Evolutionary conservation across 2,113 vertebrate species (phyloP).

Genomic region (Pyxicephalus adspersus): DNA sequence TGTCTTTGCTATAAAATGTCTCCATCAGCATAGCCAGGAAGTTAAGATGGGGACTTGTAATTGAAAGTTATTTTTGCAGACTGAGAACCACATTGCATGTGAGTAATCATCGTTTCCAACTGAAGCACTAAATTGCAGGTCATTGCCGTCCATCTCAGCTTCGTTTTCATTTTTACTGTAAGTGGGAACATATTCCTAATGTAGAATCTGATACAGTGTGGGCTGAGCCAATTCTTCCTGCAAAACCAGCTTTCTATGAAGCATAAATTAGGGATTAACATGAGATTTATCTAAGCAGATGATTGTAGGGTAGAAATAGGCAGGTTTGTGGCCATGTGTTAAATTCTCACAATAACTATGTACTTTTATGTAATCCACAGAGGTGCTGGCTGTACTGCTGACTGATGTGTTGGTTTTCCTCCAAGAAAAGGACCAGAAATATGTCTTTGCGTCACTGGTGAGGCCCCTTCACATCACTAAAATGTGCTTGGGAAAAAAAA

Average conservation of each 20-base stretch:
- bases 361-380: conserved; percentile 65
- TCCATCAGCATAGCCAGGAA: conserved; percentile 16
- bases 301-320: not conserved
- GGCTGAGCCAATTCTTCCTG: conserved; percentile 1
- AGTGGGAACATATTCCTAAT: conserved; percentile 1
- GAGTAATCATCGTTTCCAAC: conserved; percentile 14
- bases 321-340: not conserved
- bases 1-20: conserved; percentile 1
- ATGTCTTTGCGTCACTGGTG: conserved; percentile 92
- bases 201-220: not conserved
- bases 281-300: not conserved
- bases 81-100: conserved; percentile 1
- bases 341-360: conserved; percentile 5
- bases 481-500: not conserved
- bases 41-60: not conserved
- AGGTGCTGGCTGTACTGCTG: conserved; percentile 90
- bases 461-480: conserved; percentile 53
- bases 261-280: not conserved
- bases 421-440: conserved; percentile 98
- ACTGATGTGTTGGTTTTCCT: conserved; percentile 90
- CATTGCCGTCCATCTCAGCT: not conserved
- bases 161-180: not conserved
- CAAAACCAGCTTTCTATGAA: not conserved
- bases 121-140: conserved; percentile 1
- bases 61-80: not conserved